phyloP scores from a whole-genome alignment of 1,140 invertebrate genomes.

The Magallana ariakensis region DNA sequence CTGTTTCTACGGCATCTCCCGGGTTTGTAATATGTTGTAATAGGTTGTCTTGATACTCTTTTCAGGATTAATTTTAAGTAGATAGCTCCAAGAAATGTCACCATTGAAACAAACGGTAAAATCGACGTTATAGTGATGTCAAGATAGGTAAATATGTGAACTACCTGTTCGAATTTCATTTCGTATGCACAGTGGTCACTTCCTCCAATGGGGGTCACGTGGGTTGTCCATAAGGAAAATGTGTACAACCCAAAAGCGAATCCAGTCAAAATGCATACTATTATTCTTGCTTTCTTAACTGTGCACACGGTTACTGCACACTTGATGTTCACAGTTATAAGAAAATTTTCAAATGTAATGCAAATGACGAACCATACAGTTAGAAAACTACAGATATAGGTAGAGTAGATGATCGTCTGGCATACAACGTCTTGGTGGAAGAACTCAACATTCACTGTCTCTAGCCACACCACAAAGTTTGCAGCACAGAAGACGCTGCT shows the following conservation, averaged over 20 bases:
- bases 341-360: constrained; percentile 91
- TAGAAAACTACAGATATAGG: constrained; percentile 85
- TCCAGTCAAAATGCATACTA: constrained; percentile 82
- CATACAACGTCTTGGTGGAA: constrained; percentile 86
- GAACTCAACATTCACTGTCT: constrained; percentile 82
- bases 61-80: constrained; percentile 83
- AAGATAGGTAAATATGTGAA: constrained; percentile 84
- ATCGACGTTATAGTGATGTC: constrained; percentile 87
- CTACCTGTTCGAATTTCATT: constrained; percentile 78
- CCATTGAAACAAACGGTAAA: constrained; percentile 86
- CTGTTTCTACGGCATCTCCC: constrained; percentile 68
- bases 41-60: constrained; percentile 3
- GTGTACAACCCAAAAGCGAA: constrained; percentile 83
- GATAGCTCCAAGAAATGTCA: constrained; percentile 86
- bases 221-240: constrained; percentile 83
- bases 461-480: constrained; percentile 85
- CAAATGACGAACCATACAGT: constrained; percentile 92
- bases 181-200: constrained; percentile 77
- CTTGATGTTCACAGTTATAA: constrained; percentile 88
- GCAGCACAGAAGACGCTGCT: constrained; percentile 87
- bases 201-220: constrained; percentile 63
- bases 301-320: constrained; percentile 88
- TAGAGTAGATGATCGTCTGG: constrained; percentile 86
- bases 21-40: constrained; percentile 66
- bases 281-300: constrained; percentile 85